These are phyloP conservation scores for Caradrina kadenii DNA, from an alignment of 2,888 invertebrate genomes.

Conservation along the genomic window DNA sequence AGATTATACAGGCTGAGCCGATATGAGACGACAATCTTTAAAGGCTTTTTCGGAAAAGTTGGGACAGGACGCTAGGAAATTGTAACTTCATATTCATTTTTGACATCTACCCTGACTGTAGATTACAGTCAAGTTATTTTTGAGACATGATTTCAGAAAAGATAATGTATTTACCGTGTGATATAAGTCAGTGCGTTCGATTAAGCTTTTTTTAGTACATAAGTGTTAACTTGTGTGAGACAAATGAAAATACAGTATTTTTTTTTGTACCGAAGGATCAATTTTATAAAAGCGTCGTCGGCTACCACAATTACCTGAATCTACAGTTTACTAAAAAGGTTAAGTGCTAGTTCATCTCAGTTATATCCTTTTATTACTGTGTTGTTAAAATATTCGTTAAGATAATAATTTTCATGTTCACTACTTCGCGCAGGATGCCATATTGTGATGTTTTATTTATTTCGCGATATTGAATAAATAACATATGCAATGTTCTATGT, in stretches of 20 bases:
- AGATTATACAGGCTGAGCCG: not conserved
- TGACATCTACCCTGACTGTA: not conserved
- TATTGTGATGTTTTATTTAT: slow-evolving; percentile 29
- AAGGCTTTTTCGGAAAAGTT: not conserved
- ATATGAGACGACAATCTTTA: not conserved
- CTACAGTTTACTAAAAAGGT: slow-evolving; percentile 19
- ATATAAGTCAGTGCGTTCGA: too few species aligned
- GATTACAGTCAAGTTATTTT: not conserved
- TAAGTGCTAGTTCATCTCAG: slow-evolving; percentile 19
- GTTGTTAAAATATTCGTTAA: not conserved
- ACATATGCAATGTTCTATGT: slow-evolving; percentile 19
- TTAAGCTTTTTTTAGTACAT: not conserved
- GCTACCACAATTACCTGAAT: not conserved
- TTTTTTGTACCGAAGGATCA: not conserved
- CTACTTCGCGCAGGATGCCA: not conserved
- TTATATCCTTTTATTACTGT: not conserved
- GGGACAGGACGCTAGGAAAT: not conserved
- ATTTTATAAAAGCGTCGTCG: not conserved
- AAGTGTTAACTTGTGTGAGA: not conserved
- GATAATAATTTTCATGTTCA: slow-evolving; percentile 12
- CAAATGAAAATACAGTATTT: not conserved
- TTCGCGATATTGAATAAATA: slow-evolving; percentile 26
- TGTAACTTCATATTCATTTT: not conserved
- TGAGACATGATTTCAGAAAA: too few species aligned
- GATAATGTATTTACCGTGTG: too few species aligned